Evolutionary conservation across 2,888 invertebrate genomes (phyloP).

Genomic region (Drosophila neonasuta): DNA sequence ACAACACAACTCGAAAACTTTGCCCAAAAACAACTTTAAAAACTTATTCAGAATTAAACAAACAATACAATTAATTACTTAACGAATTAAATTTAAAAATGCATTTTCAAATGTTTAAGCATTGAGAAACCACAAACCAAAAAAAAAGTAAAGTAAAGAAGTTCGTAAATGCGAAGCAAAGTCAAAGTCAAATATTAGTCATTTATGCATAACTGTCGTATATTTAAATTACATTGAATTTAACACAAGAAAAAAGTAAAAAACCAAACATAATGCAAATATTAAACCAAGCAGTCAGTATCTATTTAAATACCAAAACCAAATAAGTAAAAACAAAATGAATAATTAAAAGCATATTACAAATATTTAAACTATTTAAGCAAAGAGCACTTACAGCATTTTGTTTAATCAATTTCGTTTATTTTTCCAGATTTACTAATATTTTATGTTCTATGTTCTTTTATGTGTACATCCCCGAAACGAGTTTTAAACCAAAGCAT

Average conservation of each 20-base stretch:
- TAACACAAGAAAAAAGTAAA: slow-evolving; percentile 35
- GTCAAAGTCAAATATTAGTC: slow-evolving; percentile 63
- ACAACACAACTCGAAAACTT: slow-evolving; percentile 52
- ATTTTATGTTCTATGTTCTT: not conserved
- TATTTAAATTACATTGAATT: slow-evolving; percentile 53
- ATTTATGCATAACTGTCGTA: slow-evolving; percentile 79
- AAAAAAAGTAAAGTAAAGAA: slow-evolving; percentile 40
- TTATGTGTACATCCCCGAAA: slow-evolving; percentile 20
- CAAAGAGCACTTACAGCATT: slow-evolving; percentile 28
- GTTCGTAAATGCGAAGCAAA: slow-evolving; percentile 48
- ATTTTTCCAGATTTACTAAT: slow-evolving; percentile 11
- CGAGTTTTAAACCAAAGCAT: slow-evolving; percentile 41
- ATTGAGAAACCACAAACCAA: slow-evolving; percentile 54
- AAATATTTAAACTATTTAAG: slow-evolving; percentile 50
- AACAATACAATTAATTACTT: slow-evolving; percentile 30
- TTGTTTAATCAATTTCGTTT: slow-evolving; percentile 12
- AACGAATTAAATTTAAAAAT: slow-evolving; percentile 70
- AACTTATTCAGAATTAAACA: slow-evolving; percentile 48
- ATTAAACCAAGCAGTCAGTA: slow-evolving; percentile 56
- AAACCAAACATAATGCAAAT: slow-evolving; percentile 26
- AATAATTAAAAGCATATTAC: slow-evolving; percentile 20
- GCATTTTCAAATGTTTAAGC: slow-evolving; percentile 79
- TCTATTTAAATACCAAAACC: slow-evolving; percentile 51
- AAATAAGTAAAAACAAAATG: slow-evolving; percentile 20
- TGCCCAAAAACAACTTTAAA: slow-evolving; percentile 63